These are phyloP conservation scores for Tineola bisselliella DNA, from an alignment of 2,888 invertebrate species.

Conservation along the genomic window DNA sequence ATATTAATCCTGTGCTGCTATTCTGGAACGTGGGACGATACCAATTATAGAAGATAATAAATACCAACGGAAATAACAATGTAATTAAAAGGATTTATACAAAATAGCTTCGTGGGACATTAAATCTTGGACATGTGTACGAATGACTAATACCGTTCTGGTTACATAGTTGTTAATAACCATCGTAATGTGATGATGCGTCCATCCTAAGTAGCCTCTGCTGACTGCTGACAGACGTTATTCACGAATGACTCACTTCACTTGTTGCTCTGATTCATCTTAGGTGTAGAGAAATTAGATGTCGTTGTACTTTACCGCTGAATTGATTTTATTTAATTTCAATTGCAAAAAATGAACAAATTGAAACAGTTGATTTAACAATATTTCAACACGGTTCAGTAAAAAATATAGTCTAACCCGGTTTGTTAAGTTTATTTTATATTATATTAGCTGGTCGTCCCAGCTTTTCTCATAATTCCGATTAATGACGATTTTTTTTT, in stretches of 20 bases:
- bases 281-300: neutral
- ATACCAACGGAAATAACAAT: no score
- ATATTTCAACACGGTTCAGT: no score
- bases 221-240: neutral
- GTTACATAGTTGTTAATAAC: neutral
- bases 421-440: no score
- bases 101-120: no score
- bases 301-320: no score
- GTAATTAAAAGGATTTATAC: no score
- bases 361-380: no score
- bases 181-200: neutral
- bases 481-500: no score
- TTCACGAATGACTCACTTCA: neutral
- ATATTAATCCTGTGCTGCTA: neutral
- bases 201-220: neutral
- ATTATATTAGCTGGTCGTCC: no score
- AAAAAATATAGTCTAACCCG: no score
- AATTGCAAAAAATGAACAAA: no score
- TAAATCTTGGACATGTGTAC: neutral
- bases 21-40: neutral
- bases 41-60: neutral
- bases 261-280: neutral
- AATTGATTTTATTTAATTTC: no score
- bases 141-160: neutral
- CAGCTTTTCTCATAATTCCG: neutral